These are phyloP conservation scores for Drepana falcataria DNA, from an alignment of 2,888 invertebrate species.

Conservation along the genomic window DNA sequence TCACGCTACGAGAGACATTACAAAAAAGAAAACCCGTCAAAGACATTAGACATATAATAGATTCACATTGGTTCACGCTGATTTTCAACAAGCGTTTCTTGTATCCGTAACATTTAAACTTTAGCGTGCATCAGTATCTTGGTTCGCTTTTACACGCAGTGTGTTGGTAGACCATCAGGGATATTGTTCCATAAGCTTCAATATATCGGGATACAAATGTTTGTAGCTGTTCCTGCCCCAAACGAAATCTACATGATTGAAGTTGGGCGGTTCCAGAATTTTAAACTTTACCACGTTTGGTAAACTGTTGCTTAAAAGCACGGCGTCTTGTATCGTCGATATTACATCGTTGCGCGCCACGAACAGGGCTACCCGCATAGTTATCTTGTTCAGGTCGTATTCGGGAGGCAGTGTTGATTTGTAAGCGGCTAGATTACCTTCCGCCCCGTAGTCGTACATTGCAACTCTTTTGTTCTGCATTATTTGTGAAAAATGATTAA, in stretches of 20 bases:
- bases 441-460: constrained; percentile 27
- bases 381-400: constrained; percentile 38
- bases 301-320: constrained; percentile 18
- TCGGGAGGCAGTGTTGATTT: constrained; percentile 26
- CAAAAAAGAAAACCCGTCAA: no score
- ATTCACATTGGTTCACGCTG: no score
- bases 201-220: constrained; percentile 18
- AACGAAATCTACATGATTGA: constrained; percentile 39
- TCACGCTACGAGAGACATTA: no score
- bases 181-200: constrained; percentile 19
- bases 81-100: no score
- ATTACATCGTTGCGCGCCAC: constrained; percentile 35
- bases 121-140: no score
- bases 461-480: constrained; percentile 17
- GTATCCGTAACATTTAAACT: no score
- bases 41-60: no score
- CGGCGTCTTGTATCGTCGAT: constrained; percentile 31
- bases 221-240: constrained; percentile 29
- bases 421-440: constrained; percentile 29
- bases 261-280: constrained; percentile 16
- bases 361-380: constrained; percentile 28
- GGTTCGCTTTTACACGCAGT: neutral
- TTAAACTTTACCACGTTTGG: constrained; percentile 29
- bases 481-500: constrained; percentile 30
- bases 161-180: constrained; percentile 5